These are phyloP conservation scores for Micrasema minimum DNA, from an alignment of 1,140 invertebrate species.

Conservation along the genomic window DNA sequence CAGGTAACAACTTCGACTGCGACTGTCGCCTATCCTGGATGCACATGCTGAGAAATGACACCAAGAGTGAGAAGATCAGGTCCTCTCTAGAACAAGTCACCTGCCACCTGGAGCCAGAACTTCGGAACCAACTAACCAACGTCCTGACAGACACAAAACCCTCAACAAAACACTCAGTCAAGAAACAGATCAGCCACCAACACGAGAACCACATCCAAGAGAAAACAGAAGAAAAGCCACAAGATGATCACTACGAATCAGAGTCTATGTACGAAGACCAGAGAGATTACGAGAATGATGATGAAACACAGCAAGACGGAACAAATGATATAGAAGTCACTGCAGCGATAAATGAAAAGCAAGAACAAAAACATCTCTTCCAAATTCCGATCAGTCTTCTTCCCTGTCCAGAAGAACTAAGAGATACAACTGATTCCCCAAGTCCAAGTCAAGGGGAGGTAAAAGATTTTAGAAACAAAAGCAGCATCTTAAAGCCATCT, in stretches of 20 bases:
- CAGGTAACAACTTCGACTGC: conserved; percentile 83
- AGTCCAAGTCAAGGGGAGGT: conserved; percentile 53
- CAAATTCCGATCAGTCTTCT: conserved; percentile 68
- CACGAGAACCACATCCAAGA: conserved; percentile 25
- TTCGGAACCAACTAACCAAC: conserved; percentile 30
- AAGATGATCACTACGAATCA: conserved; percentile 37
- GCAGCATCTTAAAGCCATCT: not conserved
- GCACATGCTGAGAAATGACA: conserved; percentile 77
- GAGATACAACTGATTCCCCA: conserved; percentile 63
- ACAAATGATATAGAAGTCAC: not conserved
- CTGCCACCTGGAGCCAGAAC: conserved; percentile 59
- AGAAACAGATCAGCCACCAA: conserved; percentile 20
- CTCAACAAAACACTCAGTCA: conserved; percentile 18
- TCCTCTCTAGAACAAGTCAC: conserved; percentile 74
- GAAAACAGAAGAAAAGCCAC: conserved; percentile 24
- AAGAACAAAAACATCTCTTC: conserved; percentile 58
- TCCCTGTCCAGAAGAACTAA: conserved; percentile 69
- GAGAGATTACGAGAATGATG: conserved; percentile 33
- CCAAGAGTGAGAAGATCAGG: conserved; percentile 74
- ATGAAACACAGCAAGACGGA: conserved; percentile 46
- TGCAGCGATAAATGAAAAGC: conserved; percentile 30
- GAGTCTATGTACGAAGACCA: conserved; percentile 24
- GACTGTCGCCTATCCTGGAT: conserved; percentile 83
- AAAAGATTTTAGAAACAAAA: conserved; percentile 41
- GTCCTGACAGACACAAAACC: not conserved